Evolutionary conservation across 2,113 vertebrate genomes (phyloP).

Genomic region (Strix uralensis): DNA sequence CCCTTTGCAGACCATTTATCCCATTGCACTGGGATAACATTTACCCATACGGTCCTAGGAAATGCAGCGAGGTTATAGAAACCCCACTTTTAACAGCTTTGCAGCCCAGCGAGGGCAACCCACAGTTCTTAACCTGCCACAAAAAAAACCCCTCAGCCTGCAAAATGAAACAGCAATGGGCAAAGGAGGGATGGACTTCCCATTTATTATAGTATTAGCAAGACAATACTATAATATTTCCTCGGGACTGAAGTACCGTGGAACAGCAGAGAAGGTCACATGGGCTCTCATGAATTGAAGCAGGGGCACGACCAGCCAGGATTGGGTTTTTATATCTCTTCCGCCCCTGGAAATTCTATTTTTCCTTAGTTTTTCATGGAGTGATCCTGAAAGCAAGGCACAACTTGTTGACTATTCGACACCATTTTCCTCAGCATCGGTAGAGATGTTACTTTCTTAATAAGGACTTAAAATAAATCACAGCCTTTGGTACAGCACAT

Average conservation of each 20-base stretch:
- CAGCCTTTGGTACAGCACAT: constrained; percentile 66
- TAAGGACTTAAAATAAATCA: background rate
- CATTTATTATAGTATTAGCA: background rate
- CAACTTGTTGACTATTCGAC: constrained; percentile 47
- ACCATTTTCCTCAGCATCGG: background rate
- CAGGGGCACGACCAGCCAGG: background rate
- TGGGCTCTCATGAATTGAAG: background rate
- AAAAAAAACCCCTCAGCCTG: background rate
- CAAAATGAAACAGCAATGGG: background rate
- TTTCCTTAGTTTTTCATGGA: background rate
- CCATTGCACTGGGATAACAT: background rate
- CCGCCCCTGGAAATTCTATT: background rate
- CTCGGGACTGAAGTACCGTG: background rate
- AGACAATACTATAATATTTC: background rate
- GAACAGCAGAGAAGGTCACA: background rate
- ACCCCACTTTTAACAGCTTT: background rate
- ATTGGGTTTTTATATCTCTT: background rate
- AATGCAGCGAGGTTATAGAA: background rate
- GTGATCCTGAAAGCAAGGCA: constrained; percentile 65
- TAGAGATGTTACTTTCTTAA: background rate
- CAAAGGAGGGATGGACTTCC: background rate
- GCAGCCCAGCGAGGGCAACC: background rate
- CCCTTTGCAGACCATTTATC: background rate
- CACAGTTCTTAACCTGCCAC: background rate
- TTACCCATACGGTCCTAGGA: constrained; percentile 7